phyloP scores from a whole-genome alignment of 2,888 invertebrate genomes.

The Elmis aenea region DNA sequence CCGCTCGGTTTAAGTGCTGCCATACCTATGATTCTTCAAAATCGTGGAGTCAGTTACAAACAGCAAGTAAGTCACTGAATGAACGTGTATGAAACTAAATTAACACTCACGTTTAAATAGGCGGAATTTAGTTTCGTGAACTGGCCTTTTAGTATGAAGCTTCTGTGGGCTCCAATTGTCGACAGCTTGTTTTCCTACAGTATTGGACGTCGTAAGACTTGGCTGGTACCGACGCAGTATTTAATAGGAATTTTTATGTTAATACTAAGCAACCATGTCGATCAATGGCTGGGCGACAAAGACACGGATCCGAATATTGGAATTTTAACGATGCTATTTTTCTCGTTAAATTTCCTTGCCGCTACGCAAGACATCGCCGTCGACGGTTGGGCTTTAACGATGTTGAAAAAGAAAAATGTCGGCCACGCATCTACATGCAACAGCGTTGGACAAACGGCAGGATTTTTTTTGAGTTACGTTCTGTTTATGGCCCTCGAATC shows the following conservation, averaged over 20 bases:
- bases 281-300: conserved; percentile 73
- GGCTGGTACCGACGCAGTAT: conserved; percentile 93
- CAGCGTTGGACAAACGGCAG: conserved; percentile 96
- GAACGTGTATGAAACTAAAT: neutral
- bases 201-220: conserved; percentile 91
- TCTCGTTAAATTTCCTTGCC: conserved; percentile 89
- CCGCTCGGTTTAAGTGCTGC: conserved; percentile 92
- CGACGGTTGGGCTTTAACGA: conserved; percentile 99
- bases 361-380: conserved; percentile 99
- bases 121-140: conserved; percentile 90
- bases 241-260: conserved; percentile 87
- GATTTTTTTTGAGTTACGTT: conserved; percentile 95
- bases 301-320: conserved; percentile 62
- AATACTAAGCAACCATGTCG: conserved; percentile 69
- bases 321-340: conserved; percentile 79
- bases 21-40: conserved; percentile 92
- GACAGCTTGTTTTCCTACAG: conserved; percentile 80
- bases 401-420: conserved; percentile 94
- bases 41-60: conserved; percentile 86
- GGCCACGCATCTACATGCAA: conserved; percentile 99
- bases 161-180: conserved; percentile 98
- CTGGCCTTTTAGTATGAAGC: conserved; percentile 90
- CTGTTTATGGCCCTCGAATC: conserved; percentile 95
- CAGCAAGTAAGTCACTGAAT: conserved; percentile 65
- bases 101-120: conserved; percentile 47